Evolutionary conservation across 2,797 vertebrate species (phyloP).

Genomic region (Phoebastria nigripes): DNA sequence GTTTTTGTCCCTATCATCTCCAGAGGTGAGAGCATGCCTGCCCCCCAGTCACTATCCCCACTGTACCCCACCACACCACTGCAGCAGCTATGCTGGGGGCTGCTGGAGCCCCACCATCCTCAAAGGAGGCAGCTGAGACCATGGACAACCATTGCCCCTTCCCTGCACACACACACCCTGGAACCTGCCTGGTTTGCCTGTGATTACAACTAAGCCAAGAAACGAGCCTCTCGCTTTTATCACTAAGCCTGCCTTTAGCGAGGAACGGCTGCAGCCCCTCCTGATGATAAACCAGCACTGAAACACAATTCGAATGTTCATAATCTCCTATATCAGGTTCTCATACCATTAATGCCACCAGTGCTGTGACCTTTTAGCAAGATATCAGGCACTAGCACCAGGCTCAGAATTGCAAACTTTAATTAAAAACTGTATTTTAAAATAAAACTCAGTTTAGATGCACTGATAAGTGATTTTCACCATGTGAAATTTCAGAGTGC

Average conservation of each 20-base stretch:
- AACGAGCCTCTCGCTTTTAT: accelerated
- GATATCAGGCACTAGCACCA: slow-evolving; percentile 38
- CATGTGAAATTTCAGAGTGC: slow-evolving; percentile 3
- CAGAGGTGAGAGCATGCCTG: accelerated
- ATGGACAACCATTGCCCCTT: accelerated
- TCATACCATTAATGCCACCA: slow-evolving; percentile 13
- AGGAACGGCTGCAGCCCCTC: background rate
- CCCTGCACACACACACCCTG: background rate
- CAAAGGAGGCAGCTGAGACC: background rate
- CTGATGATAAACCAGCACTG: background rate
- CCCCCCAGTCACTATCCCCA: accelerated
- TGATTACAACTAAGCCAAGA: background rate
- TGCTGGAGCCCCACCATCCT: background rate
- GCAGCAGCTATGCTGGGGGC: background rate
- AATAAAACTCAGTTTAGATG: slow-evolving; percentile 42
- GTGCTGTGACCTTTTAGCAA: slow-evolving; percentile 54
- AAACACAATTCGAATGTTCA: background rate
- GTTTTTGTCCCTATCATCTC: background rate
- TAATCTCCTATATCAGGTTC: slow-evolving; percentile 33
- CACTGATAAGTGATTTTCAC: slow-evolving; percentile 36
- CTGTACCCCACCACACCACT: background rate
- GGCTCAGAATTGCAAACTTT: slow-evolving; percentile 40
- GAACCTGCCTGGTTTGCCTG: background rate
- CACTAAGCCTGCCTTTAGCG: background rate
- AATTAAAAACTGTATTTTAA: slow-evolving; percentile 65